Percentiles rank a stretch among this genome's conserved stretches.
Conservation (phyloP, 2,113 vertebrate species). For the Cephalopterus ornatus region DNA sequence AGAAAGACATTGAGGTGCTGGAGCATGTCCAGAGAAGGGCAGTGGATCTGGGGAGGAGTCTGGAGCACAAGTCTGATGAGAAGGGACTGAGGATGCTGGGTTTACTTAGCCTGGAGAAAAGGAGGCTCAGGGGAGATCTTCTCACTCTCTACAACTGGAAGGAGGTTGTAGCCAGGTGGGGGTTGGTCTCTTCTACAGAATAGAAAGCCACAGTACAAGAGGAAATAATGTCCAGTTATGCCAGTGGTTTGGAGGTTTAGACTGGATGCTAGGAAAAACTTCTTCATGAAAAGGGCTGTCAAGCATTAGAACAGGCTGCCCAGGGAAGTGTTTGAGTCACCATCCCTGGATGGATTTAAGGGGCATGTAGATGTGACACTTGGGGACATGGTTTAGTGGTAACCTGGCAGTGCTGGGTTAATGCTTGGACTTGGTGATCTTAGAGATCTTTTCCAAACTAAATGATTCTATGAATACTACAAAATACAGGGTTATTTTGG, state of each 20-base stretch:
- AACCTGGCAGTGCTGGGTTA: background rate
- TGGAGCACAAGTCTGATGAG: fast-evolving
- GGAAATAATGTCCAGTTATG: background rate
- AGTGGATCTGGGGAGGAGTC: fast-evolving
- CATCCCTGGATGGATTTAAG: background rate
- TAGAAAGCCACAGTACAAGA: background rate
- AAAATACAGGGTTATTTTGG: background rate
- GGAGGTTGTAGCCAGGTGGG: background rate
- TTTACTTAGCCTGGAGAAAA: background rate
- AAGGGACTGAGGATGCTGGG: fast-evolving
- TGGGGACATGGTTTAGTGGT: background rate
- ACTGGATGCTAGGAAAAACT: background rate
- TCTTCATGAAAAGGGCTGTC: background rate
- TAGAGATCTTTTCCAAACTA: background rate
- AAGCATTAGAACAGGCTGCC: background rate
- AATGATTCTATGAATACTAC: background rate
- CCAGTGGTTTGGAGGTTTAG: too few species aligned
- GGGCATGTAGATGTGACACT: background rate
- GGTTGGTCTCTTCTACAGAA: background rate
- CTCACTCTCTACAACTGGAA: background rate
- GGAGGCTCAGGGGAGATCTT: background rate
- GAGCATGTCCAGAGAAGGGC: background rate
- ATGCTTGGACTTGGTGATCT: background rate
- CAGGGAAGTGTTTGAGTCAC: background rate
- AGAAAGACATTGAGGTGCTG: background rate